Conservation (phyloP, 1,140 invertebrate genomes). For the Lordiphosa stackelbergi region DNA sequence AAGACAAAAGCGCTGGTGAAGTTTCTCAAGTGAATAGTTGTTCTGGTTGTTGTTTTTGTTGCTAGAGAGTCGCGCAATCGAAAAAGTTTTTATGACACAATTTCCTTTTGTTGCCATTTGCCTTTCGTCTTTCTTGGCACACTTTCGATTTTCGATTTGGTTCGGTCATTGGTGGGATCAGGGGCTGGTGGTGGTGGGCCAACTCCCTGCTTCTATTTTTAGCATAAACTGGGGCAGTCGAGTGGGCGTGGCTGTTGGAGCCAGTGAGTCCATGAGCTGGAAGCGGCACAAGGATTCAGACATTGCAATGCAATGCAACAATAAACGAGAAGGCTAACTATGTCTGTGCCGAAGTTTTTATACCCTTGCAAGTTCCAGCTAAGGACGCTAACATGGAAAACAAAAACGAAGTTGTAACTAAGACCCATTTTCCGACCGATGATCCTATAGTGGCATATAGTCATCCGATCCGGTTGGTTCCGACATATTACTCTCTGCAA, state of each 20-base stretch:
- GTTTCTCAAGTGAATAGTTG: constrained; percentile 37
- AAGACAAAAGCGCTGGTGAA: constrained; percentile 50
- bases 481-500: too few relatives aligned
- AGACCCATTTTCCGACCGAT: too few relatives aligned
- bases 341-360: too few relatives aligned
- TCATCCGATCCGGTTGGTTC: too few relatives aligned
- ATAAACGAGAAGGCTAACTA: neutral
- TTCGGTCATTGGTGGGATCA: constrained; percentile 13
- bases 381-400: too few relatives aligned
- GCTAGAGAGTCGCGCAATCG: constrained; percentile 59
- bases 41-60: constrained; percentile 8
- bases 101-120: constrained; percentile 64
- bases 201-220: constrained; percentile 40
- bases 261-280: neutral
- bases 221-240: constrained; percentile 24
- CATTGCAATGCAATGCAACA: constrained; percentile 13
- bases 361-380: too few relatives aligned
- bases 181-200: neutral
- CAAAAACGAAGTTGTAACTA: too few relatives aligned
- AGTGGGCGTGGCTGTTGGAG: constrained; percentile 1
- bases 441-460: too few relatives aligned
- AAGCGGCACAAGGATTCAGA: constrained; percentile 43
- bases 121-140: constrained; percentile 55
- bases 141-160: constrained; percentile 73
- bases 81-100: constrained; percentile 75